phyloP scores from a whole-genome alignment of 37 sponge, comb jelly and placozoan species.

The Halichondria panicea region DNA sequence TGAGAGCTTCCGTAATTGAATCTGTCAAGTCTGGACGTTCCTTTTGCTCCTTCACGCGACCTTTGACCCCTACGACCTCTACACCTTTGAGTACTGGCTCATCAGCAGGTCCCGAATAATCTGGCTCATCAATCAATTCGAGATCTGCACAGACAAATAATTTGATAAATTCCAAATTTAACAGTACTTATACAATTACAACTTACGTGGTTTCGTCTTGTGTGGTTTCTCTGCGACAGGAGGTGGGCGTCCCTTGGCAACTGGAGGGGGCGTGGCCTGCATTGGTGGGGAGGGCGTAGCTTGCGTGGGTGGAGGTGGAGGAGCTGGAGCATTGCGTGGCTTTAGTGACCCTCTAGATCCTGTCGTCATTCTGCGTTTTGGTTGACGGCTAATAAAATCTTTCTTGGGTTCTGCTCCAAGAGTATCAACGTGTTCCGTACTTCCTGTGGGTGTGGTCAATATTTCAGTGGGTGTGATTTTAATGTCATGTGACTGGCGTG shows the following conservation, averaged over 20 bases:
- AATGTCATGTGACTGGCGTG: background rate
- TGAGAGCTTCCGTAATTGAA: background rate
- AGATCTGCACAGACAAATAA: too few relatives aligned
- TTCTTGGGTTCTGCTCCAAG: background rate
- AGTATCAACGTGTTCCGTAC: background rate
- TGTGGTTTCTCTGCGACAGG: conserved; percentile 16
- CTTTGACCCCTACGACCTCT: conserved; percentile 1
- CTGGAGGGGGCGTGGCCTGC: background rate
- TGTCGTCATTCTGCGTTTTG: background rate
- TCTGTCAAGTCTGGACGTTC: background rate
- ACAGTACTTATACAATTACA: too few relatives aligned
- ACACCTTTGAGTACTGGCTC: too few relatives aligned
- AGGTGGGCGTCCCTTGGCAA: conserved; percentile 8
- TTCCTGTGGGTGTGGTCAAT: background rate
- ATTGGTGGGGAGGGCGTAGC: background rate
- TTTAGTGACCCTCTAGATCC: background rate
- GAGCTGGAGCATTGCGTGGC: conserved; percentile 4
- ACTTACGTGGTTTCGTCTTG: background rate
- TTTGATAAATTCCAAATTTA: too few relatives aligned
- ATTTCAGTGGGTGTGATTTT: background rate
- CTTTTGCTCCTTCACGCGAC: background rate
- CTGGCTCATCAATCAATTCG: background rate
- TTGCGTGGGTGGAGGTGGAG: background rate
- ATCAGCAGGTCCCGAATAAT: background rate
- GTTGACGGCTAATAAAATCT: background rate